Evolutionary conservation across 2,888 invertebrate genomes (phyloP).

Genomic region (Eupeodes latifasciatus): DNA sequence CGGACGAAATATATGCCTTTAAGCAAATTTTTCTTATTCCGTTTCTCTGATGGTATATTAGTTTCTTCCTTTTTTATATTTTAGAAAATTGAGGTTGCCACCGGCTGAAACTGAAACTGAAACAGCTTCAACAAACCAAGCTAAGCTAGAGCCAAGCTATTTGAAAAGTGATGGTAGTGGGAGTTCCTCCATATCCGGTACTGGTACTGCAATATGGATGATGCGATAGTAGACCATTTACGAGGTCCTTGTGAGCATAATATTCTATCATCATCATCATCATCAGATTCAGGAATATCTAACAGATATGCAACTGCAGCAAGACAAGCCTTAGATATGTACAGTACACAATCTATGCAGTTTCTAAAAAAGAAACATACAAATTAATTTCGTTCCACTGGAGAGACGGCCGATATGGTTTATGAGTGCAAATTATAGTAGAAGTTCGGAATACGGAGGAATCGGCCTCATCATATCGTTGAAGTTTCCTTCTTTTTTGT

Average conservation of each 20-base stretch:
- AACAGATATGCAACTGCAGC: slow-evolving; percentile 65
- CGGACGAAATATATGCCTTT: slow-evolving; percentile 74
- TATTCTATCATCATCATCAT: slow-evolving; percentile 72
- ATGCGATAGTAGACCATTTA: slow-evolving; percentile 61
- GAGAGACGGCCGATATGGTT: slow-evolving; percentile 40
- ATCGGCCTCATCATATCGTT: slow-evolving; percentile 34
- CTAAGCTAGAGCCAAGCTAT: not conserved
- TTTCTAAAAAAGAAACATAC: slow-evolving; percentile 46
- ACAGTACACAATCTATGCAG: slow-evolving; percentile 44
- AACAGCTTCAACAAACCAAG: slow-evolving; percentile 27
- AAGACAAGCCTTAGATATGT: slow-evolving; percentile 47
- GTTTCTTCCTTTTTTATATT: slow-evolving; percentile 34
- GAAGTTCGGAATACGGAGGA: slow-evolving; percentile 26
- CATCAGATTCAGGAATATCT: slow-evolving; percentile 35
- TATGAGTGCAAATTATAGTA: slow-evolving; percentile 65
- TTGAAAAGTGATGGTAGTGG: not conserved
- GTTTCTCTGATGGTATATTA: slow-evolving; percentile 18
- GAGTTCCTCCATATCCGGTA: not conserved
- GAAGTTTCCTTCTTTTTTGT: slow-evolving; percentile 28
- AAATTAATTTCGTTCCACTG: slow-evolving; percentile 54
- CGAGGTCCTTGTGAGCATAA: slow-evolving; percentile 76
- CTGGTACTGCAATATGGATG: slow-evolving; percentile 10
- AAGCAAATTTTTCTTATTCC: slow-evolving; percentile 75
- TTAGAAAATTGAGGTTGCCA: slow-evolving; percentile 68
- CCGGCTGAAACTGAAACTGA: slow-evolving; percentile 55